These are phyloP conservation scores for Scatophagus argus DNA, from an alignment of 2,113 vertebrate species.

Conservation along the genomic window DNA sequence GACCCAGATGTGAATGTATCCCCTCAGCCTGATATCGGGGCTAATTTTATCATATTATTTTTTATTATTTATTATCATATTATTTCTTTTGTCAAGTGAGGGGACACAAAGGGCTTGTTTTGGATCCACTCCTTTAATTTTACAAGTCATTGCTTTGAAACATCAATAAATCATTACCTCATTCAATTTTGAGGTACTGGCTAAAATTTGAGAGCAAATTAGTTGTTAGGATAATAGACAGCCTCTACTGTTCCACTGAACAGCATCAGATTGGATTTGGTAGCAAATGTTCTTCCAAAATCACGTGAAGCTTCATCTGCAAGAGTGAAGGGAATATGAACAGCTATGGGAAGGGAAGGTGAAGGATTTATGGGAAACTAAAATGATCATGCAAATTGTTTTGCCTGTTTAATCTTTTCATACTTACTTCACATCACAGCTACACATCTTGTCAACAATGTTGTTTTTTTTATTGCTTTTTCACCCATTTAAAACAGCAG, in stretches of 20 bases:
- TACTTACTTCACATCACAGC: no score
- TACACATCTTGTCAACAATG: no score
- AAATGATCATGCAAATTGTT: no score
- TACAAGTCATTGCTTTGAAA: constrained; percentile 21
- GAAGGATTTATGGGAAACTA: background rate
- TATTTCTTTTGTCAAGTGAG: constrained; percentile 9
- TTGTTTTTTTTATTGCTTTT: no score
- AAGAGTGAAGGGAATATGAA: background rate
- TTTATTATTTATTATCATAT: constrained; percentile 26
- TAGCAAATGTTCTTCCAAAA: constrained; percentile 19
- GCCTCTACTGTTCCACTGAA: background rate
- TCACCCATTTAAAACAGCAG: no score
- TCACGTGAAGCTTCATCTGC: background rate
- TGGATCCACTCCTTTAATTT: constrained; percentile 8
- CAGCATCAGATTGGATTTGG: constrained; percentile 14
- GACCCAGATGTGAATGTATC: constrained; percentile 1
- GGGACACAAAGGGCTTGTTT: constrained; percentile 2
- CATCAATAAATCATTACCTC: constrained; percentile 41
- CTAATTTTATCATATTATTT: constrained; percentile 35
- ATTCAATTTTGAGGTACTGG: constrained; percentile 4
- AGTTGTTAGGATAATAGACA: constrained; percentile 9
- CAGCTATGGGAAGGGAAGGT: background rate
- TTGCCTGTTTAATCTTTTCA: no score
- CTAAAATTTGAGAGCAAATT: background rate
- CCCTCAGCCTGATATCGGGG: constrained; percentile 1